Percentiles rank a stretch among this genome's conserved stretches.
Conservation (phyloP, 2,113 vertebrate species). For the Campylomormyrus tamandua region DNA sequence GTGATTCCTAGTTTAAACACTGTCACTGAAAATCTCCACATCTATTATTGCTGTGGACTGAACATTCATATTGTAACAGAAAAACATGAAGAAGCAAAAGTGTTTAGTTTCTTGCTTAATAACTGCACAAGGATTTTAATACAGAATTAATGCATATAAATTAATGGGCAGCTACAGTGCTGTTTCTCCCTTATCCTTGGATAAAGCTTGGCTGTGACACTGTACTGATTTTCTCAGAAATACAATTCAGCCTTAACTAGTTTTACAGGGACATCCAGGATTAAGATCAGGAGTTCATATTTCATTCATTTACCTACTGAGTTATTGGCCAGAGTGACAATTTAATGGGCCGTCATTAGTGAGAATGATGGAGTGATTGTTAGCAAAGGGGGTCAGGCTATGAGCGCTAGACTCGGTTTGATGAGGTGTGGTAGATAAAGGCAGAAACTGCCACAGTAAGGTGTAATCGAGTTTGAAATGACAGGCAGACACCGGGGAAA, state of each 20-base stretch:
- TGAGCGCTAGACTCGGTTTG: conserved; percentile 43
- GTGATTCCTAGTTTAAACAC: neutral
- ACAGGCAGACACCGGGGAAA: conserved; percentile 46
- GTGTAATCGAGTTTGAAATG: conserved; percentile 61
- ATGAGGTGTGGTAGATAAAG: conserved; percentile 62
- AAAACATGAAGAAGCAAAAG: neutral
- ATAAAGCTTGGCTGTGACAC: neutral
- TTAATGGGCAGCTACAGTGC: neutral
- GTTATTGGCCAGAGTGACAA: conserved; percentile 51
- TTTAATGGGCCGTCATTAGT: conserved; percentile 61
- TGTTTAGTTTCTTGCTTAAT: neutral
- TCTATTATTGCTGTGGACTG: neutral
- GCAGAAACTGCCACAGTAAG: conserved; percentile 51
- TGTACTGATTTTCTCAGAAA: neutral
- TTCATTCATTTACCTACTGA: conserved; percentile 53
- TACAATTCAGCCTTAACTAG: conserved; percentile 17
- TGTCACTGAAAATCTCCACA: neutral
- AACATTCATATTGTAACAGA: neutral
- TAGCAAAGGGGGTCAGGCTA: conserved; percentile 48
- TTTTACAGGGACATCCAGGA: conserved; percentile 30
- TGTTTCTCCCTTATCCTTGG: neutral
- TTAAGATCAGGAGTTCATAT: conserved; percentile 58
- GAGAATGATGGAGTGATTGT: conserved; percentile 55
- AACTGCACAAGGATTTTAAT: neutral
- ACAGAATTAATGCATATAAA: neutral